Evolutionary conservation across 2,113 vertebrate genomes (phyloP).

Genomic region (Tetraodon nigroviridis): DNA sequence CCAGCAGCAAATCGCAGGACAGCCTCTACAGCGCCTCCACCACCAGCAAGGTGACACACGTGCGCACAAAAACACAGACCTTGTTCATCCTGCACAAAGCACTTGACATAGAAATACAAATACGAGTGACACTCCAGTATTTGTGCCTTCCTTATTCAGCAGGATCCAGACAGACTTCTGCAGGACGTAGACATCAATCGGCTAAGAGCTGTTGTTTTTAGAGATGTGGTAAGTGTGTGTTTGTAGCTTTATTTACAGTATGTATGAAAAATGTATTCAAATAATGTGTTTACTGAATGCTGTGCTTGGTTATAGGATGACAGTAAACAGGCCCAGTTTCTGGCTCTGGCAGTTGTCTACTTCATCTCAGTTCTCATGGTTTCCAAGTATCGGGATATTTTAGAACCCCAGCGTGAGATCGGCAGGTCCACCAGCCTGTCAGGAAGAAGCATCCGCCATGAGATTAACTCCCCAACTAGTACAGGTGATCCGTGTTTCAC

Average conservation of each 20-base stretch:
- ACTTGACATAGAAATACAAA: conserved; percentile 16
- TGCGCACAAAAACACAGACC: conserved; percentile 7
- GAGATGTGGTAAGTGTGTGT: conserved; percentile 88
- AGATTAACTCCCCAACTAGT: conserved; percentile 98
- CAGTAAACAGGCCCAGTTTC: conserved; percentile 97
- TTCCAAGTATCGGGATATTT: conserved; percentile 96
- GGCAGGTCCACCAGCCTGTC: conserved; percentile 88
- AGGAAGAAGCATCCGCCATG: conserved; percentile 93
- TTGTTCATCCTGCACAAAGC: neutral
- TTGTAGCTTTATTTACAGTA: conserved; percentile 7
- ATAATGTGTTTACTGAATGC: conserved; percentile 1
- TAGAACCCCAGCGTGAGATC: conserved; percentile 95
- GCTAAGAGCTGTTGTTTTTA: conserved; percentile 94
- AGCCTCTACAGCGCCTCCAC: conserved; percentile 79
- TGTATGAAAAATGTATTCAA: neutral
- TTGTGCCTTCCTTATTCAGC: conserved; percentile 78
- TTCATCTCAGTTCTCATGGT: conserved; percentile 99
- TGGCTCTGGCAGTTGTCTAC: conserved; percentile 96
- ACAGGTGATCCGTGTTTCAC: conserved; percentile 78
- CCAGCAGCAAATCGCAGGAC: conserved; percentile 87
- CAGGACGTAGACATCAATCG: conserved; percentile 99
- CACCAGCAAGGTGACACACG: conserved; percentile 80
- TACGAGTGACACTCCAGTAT: conserved; percentile 10
- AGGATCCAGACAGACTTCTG: conserved; percentile 96
- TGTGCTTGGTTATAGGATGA: conserved; percentile 80